Conservation (phyloP, 2,113 vertebrate species). For the Platysteira castanea region DNA sequence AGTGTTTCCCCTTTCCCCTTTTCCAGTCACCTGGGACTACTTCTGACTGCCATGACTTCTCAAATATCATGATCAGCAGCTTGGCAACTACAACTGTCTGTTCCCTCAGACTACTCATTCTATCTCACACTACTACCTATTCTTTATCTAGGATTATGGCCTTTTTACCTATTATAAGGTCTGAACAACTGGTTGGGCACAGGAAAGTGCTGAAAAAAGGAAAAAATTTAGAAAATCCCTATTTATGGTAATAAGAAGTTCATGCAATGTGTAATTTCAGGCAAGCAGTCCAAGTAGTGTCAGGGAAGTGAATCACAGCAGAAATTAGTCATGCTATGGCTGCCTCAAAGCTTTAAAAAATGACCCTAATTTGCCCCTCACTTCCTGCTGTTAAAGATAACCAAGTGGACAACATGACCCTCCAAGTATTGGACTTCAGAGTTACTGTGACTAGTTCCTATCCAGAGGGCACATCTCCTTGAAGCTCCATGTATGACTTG, state of each 20-base stretch:
- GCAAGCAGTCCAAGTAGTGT: background rate
- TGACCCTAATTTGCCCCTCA: background rate
- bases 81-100: background rate
- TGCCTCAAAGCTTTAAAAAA: background rate
- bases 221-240: background rate
- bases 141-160: background rate
- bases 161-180: background rate
- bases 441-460: background rate
- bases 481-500: background rate
- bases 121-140: background rate
- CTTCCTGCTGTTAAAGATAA: background rate
- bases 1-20: background rate
- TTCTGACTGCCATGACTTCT: background rate
- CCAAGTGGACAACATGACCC: background rate
- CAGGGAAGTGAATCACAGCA: conserved; percentile 30
- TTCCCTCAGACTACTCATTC: background rate
- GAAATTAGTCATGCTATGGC: conserved; percentile 25
- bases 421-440: background rate
- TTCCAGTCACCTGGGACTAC: background rate
- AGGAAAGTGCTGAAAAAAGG: background rate
- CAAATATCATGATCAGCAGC: background rate
- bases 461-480: background rate
- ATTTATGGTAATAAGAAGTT: conserved; percentile 5
- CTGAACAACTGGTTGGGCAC: background rate
- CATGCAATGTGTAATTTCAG: background rate